Conservation (phyloP, 2,888 invertebrate species). For the Lepidocyrtoides sp. region DNA sequence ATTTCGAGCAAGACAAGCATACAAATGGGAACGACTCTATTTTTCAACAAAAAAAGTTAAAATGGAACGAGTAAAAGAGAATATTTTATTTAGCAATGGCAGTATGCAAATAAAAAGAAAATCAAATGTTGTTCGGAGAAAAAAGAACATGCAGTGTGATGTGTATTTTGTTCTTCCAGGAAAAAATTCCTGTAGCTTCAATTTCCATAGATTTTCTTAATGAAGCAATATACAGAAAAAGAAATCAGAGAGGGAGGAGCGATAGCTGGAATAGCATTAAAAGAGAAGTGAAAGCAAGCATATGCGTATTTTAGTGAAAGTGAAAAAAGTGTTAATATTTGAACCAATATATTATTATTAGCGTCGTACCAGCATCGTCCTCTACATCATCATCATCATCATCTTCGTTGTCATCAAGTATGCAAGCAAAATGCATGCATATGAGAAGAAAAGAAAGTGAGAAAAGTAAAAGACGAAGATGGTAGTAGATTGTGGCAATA, state of each 20-base stretch:
- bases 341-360: constrained; percentile 41
- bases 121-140: not conserved
- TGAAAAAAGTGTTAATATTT: constrained; percentile 47
- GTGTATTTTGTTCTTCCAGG: not conserved
- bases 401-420: no score
- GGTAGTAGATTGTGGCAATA: no score
- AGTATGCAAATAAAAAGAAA: not conserved
- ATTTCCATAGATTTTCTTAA: constrained; percentile 30
- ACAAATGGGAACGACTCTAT: not conserved
- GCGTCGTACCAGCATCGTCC: not conserved
- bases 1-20: not conserved
- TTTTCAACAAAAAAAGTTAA: no score
- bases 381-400: no score
- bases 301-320: not conserved
- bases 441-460: not conserved
- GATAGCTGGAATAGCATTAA: no score
- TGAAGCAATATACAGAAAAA: constrained; percentile 15
- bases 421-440: not conserved
- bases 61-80: no score
- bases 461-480: not conserved
- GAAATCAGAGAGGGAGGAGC: not conserved
- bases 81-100: no score
- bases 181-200: not conserved
- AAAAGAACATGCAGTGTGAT: not conserved
- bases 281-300: not conserved